Conservation (phyloP, 1,140 invertebrate species). For the Drosophila hydei region DNA sequence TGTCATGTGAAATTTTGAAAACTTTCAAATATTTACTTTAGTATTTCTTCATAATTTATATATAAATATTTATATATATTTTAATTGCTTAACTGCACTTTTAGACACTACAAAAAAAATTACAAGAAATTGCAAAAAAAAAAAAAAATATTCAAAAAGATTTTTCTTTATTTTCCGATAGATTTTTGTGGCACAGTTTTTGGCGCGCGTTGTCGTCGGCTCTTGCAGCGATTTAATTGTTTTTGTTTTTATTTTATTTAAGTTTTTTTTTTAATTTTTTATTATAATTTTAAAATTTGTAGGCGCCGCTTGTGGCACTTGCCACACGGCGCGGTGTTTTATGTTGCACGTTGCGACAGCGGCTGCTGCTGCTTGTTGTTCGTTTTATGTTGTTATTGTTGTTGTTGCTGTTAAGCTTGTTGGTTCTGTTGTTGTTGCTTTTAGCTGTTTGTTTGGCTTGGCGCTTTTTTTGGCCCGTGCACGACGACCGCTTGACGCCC, state of each 20-base stretch:
- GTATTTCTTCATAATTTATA: constrained; percentile 6
- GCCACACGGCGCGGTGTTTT: constrained; percentile 10
- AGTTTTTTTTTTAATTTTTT: background rate
- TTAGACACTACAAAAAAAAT: constrained; percentile 42
- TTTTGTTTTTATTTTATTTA: constrained; percentile 1
- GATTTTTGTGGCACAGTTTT: constrained; percentile 40
- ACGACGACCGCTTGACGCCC: constrained; percentile 80
- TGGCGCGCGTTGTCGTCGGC: constrained; percentile 45
- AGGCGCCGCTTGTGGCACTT: constrained; percentile 19
- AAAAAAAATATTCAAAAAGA: constrained; percentile 34
- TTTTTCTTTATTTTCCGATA: background rate
- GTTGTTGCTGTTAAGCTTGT: constrained; percentile 15
- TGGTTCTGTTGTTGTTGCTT: constrained; percentile 23
- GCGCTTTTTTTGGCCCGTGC: constrained; percentile 58
- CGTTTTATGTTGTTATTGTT: constrained; percentile 10
- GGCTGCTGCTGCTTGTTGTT: constrained; percentile 5
- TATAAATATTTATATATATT: constrained; percentile 9
- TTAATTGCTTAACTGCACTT: constrained; percentile 30
- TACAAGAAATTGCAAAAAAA: constrained; percentile 4
- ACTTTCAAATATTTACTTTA: constrained; percentile 30
- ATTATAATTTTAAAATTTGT: background rate
- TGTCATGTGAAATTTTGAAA: background rate
- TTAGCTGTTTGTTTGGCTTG: constrained; percentile 1
- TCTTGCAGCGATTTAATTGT: background rate
- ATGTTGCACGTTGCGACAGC: background rate